Base-by-base conservation (phyloP, 1,140 invertebrate species). In the Drosophila simulans region DNA sequence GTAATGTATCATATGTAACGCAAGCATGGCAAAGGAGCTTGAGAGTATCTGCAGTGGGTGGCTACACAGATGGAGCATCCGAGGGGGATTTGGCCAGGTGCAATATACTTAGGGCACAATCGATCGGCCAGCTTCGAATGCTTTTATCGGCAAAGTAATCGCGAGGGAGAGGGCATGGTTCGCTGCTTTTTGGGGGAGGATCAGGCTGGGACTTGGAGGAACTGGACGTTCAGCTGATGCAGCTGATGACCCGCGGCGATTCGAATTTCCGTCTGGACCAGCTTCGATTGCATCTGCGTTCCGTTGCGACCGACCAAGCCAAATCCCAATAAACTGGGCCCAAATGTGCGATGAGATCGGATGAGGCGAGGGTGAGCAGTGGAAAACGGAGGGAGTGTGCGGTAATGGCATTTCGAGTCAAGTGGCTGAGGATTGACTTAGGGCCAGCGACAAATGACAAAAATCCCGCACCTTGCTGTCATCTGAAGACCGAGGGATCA, bases 201-300 rank as follows among this genome's bases (percentile, higher is more conserved):
- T 49, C 45, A 13, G 66, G 51, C 25, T 48, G 37, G 45, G 10
- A 25, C 37, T 39, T 10, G 13, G 25, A 15, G 25, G 22, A n/a
- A 37, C 34, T 51, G 39, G 42, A 8, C 43, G 55, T 54, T 53
- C 27, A 31, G 31, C 43, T 10, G 35, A 59, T 83, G 80, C 80
- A 83, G 80, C 80, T 80, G 80, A 83, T 84, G 80, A 83, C 80
- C 77, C 64, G 64, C 49, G 80, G 80, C 80, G 68, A 62, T 75
- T 84, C 63, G 78, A 68, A 80, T 80, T 80, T 80, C 77, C 77
- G 64, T 66, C 64, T 66, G 64, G 64, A 81, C 71, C 77, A 55
- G 31, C 53, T 25, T 52, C 58, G 78, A 80, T 80, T 76, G 64
- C 51, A 80, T 80, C 78, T 70, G 34, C 54, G 35, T 20, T 31